Percentiles rank a stretch among this genome's conserved stretches.
phyloP scores from a whole-genome alignment of 2,113 vertebrate species.

The Indri indri region DNA sequence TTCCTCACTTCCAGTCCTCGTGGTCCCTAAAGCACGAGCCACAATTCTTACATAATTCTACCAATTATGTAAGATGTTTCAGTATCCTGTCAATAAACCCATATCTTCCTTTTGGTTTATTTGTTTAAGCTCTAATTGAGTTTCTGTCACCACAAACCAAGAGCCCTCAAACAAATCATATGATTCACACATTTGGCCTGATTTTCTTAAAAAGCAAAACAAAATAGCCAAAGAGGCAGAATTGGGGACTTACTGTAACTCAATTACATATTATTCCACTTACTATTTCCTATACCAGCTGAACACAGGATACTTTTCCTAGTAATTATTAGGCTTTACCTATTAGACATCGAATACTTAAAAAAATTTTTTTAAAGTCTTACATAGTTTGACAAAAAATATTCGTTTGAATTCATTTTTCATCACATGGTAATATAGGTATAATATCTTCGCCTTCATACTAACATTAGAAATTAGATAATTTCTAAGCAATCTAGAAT shows the following conservation, averaged over 20 bases:
- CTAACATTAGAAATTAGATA: neutral
- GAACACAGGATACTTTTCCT: neutral
- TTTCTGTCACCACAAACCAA: constrained; percentile 3
- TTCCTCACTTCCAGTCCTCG: neutral
- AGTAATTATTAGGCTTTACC: neutral
- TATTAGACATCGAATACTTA: neutral
- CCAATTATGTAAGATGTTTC: neutral
- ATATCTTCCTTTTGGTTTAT: neutral
- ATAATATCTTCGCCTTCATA: neutral
- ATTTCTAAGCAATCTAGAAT: neutral
- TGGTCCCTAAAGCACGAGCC: neutral
- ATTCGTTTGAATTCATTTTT: constrained; percentile 10
- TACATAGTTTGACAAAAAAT: constrained; percentile 18
- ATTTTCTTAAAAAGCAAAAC: constrained; percentile 7
- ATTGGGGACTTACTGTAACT: neutral
- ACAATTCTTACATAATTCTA: neutral
- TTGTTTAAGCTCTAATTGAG: neutral
- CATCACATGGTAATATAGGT: neutral
- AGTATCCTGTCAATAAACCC: neutral
- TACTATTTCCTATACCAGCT: constrained; percentile 24
- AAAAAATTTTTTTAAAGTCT: neutral
- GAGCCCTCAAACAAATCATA: constrained; percentile 25
- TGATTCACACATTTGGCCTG: neutral
- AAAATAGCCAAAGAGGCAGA: neutral
- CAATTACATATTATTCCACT: constrained; percentile 14